Conservation (phyloP, 64 coral and sea anemone genomes). For the Pocillopora verrucosa region DNA sequence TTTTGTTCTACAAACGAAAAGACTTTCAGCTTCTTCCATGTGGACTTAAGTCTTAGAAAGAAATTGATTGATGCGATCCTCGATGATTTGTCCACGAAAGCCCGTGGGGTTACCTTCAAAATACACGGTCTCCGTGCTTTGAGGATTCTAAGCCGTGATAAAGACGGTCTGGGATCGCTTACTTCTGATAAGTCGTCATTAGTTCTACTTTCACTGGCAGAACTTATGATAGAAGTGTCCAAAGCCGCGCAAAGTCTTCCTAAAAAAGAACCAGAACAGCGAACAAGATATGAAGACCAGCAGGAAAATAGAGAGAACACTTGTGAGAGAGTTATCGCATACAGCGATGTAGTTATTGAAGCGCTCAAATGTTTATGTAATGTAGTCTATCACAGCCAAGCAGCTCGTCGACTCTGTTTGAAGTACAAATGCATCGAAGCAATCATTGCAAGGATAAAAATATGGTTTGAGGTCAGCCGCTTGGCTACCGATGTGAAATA, state of each 20-base stretch:
- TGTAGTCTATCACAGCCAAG: constrained; percentile 77
- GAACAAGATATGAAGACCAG: background rate
- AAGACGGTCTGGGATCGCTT: constrained; percentile 76
- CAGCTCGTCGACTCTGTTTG: constrained; percentile 60
- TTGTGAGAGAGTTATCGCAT: constrained; percentile 9
- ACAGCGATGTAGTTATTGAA: constrained; percentile 49
- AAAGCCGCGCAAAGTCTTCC: background rate
- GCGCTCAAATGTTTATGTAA: constrained; percentile 97
- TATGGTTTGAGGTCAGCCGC: constrained; percentile 65
- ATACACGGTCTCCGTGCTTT: constrained; percentile 51
- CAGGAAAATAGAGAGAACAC: constrained; percentile 1
- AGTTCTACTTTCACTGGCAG: constrained; percentile 73
- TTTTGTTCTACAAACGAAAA: constrained; percentile 82
- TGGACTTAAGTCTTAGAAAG: constrained; percentile 61
- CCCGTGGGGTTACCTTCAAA: constrained; percentile 40
- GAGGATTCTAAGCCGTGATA: constrained; percentile 92
- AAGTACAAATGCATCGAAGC: constrained; percentile 61
- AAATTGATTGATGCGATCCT: constrained; percentile 86
- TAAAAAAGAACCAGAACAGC: constrained; percentile 23
- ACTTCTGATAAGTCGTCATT: constrained; percentile 65
- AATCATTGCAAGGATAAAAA: constrained; percentile 56
- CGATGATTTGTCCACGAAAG: constrained; percentile 45
- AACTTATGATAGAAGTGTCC: constrained; percentile 44
- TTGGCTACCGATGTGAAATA: constrained; percentile 75
- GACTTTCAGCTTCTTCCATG: constrained; percentile 75